Conservation (phyloP, 2,113 vertebrate genomes). For the Apistogramma diplotaenia region DNA sequence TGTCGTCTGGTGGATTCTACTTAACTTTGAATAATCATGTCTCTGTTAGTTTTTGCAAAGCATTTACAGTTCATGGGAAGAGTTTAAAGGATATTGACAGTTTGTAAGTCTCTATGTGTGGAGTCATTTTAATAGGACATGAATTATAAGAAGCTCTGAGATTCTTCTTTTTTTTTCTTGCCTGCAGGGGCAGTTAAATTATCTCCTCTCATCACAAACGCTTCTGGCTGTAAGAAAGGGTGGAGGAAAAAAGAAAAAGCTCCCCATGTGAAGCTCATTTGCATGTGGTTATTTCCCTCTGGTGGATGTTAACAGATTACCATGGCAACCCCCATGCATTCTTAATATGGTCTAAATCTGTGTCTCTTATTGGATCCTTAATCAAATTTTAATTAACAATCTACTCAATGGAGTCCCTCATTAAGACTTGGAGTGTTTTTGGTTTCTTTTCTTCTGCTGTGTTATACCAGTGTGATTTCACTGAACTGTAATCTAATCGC, state of each 20-base stretch:
- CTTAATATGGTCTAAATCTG: conserved; percentile 44
- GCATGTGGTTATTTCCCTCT: conserved; percentile 34
- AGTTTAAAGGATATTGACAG: neutral
- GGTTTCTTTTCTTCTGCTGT: neutral
- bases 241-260: neutral
- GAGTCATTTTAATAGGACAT: neutral
- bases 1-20: neutral
- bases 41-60: neutral
- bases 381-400: conserved; percentile 60
- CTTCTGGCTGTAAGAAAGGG: neutral
- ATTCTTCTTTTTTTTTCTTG: neutral
- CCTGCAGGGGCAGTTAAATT: neutral
- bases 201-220: neutral
- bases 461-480: neutral
- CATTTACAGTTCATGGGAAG: neutral
- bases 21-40: neutral
- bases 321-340: conserved; percentile 55
- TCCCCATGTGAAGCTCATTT: conserved; percentile 31
- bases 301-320: conserved; percentile 41
- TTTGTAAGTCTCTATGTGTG: neutral
- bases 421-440: conserved; percentile 34
- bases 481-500: conserved; percentile 19
- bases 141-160: neutral
- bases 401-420: conserved; percentile 34
- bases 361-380: conserved; percentile 50